Evolutionary conservation across 2,113 vertebrate species (phyloP).

Genomic region (Antidorcas marsupialis): DNA sequence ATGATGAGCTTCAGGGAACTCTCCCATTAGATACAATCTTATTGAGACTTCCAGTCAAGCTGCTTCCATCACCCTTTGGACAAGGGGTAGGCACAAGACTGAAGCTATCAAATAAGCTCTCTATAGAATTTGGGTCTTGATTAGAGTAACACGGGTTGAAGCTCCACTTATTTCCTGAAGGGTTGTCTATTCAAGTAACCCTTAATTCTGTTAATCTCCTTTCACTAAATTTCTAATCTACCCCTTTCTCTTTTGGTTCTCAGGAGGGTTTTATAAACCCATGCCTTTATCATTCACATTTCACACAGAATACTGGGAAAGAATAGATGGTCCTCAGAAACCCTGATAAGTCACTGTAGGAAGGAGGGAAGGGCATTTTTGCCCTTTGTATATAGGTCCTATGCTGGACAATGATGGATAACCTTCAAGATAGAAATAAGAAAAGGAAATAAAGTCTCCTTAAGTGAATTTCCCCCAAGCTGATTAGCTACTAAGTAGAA

Average conservation of each 20-base stretch:
- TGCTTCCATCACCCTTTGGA: background rate
- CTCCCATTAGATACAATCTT: background rate
- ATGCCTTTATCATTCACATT: background rate
- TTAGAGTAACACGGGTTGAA: background rate
- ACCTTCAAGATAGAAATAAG: background rate
- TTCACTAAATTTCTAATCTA: background rate
- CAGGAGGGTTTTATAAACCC: background rate
- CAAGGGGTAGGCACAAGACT: background rate
- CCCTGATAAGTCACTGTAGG: background rate
- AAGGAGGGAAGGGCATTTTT: background rate
- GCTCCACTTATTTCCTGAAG: background rate
- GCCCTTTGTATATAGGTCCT: background rate
- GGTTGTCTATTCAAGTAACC: background rate
- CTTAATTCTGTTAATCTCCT: background rate
- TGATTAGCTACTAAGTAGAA: background rate
- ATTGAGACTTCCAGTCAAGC: background rate
- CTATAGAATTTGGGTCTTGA: background rate
- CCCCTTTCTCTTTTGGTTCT: background rate
- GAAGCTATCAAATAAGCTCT: background rate
- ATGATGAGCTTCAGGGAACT: background rate
- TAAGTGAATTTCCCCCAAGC: background rate
- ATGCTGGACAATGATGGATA: background rate
- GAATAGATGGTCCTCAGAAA: background rate
- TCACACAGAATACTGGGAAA: background rate
- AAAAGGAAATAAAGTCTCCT: background rate